phyloP scores from a whole-genome alignment of 2,113 vertebrate species.

The Aphelocoma coerulescens region DNA sequence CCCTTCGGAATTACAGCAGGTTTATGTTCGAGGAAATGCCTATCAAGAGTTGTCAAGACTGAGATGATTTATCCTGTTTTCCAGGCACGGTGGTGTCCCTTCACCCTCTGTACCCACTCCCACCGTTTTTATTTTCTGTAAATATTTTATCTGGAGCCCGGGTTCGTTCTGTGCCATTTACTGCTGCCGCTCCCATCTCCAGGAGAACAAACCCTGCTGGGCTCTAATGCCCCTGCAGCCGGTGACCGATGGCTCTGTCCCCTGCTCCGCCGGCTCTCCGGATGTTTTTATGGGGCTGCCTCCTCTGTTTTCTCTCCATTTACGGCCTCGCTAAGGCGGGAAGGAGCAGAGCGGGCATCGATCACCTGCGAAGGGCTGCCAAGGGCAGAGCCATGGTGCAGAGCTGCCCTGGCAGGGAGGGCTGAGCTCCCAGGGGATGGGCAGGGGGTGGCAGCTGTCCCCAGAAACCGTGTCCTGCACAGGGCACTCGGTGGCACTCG shows the following conservation, averaged over 20 bases:
- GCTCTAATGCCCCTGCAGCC: conserved; percentile 31
- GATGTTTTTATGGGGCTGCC: conserved; percentile 33
- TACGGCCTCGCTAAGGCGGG: background rate
- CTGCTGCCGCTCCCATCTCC: conserved; percentile 8
- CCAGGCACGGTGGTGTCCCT: background rate
- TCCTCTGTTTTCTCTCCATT: conserved; percentile 14
- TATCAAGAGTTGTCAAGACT: background rate
- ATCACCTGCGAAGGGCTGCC: background rate
- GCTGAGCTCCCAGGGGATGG: background rate
- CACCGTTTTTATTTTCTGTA: background rate
- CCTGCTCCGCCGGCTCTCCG: background rate
- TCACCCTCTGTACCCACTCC: background rate
- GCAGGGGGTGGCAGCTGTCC: background rate
- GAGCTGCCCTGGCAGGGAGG: background rate
- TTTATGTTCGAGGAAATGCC: background rate
- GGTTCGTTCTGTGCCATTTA: conserved; percentile 6
- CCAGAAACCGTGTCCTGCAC: background rate
- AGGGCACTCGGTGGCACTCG: background rate
- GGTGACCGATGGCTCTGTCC: conserved; percentile 18
- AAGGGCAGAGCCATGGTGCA: background rate
- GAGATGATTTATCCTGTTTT: background rate
- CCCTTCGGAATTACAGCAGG: background rate
- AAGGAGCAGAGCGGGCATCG: background rate
- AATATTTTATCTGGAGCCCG: background rate
- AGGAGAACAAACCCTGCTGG: background rate